Conservation (phyloP, 2,113 vertebrate genomes). For the Leptobrachium leishanense region DNA sequence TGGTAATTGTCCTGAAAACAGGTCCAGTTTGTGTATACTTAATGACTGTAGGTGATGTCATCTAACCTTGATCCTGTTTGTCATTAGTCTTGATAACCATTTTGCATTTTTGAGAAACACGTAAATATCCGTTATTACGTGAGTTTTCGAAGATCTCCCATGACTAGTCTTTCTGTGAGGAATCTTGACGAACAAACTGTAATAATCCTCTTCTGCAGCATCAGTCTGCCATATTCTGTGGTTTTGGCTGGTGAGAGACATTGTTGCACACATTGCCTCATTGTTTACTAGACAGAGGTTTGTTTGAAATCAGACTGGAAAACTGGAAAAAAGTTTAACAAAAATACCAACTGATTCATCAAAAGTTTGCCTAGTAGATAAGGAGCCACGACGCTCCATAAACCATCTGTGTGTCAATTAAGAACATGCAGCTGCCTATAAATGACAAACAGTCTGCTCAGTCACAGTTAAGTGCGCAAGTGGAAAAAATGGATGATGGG, state of each 20-base stretch:
- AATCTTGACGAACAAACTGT: not conserved
- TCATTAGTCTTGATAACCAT: too few species aligned
- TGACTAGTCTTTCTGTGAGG: not conserved
- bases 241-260: conserved; percentile 8
- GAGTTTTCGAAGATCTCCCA: not conserved
- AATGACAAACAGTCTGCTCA: conserved; percentile 23
- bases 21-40: too few species aligned
- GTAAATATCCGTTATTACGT: not conserved
- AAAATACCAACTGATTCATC: conserved; percentile 51
- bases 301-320: conserved; percentile 52
- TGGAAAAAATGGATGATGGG: not conserved
- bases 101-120: too few species aligned
- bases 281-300: conserved; percentile 6
- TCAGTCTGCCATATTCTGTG: not conserved
- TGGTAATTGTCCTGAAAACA: too few species aligned
- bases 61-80: too few species aligned
- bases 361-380: conserved; percentile 44
- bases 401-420: conserved; percentile 64
- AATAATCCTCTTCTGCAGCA: not conserved
- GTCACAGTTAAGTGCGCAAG: not conserved
- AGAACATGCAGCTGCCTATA: conserved; percentile 72
- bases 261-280: not conserved
- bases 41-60: too few species aligned
- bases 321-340: conserved; percentile 62
- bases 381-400: conserved; percentile 66